Percentiles rank a stretch among this genome's conserved stretches.
phyloP scores from a whole-genome alignment of 2,113 vertebrate genomes.

The Aptenodytes forsteri region DNA sequence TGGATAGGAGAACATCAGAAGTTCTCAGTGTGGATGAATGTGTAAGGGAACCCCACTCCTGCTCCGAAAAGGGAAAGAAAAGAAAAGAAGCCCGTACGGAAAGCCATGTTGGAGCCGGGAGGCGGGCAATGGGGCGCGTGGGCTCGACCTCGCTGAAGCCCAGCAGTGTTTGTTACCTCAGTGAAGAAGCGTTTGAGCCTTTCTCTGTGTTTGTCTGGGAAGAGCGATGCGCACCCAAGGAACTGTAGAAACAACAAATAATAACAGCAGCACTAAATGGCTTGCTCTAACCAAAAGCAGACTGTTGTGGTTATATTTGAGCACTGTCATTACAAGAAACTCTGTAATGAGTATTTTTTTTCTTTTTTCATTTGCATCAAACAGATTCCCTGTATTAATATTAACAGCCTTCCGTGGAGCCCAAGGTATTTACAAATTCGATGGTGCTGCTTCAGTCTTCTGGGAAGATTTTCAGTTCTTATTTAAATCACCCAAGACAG shows the following conservation, averaged over 20 bases:
- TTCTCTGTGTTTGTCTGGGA: background rate
- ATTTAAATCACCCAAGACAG: background rate
- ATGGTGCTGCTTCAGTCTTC: background rate
- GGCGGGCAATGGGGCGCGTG: background rate
- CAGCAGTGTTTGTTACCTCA: background rate
- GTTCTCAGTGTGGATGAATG: fast-evolving
- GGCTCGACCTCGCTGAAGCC: background rate
- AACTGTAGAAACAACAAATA: conserved; percentile 50
- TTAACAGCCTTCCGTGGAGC: background rate
- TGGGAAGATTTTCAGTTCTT: conserved; percentile 6
- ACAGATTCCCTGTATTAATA: conserved; percentile 1
- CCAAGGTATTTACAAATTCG: background rate
- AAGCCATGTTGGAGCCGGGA: fast-evolving
- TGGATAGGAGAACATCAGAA: background rate
- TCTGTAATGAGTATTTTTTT: background rate
- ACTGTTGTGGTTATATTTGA: conserved; percentile 37
- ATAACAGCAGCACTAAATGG: background rate
- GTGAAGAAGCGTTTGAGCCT: background rate
- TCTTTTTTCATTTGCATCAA: conserved; percentile 17
- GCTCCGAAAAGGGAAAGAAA: background rate
- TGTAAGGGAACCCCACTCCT: background rate
- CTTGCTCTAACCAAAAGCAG: conserved; percentile 57
- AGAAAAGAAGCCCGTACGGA: background rate
- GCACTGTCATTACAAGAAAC: conserved; percentile 42
- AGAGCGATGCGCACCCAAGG: background rate